Conservation (phyloP, 2,888 invertebrate genomes). For the Criorhina ranunculi region DNA sequence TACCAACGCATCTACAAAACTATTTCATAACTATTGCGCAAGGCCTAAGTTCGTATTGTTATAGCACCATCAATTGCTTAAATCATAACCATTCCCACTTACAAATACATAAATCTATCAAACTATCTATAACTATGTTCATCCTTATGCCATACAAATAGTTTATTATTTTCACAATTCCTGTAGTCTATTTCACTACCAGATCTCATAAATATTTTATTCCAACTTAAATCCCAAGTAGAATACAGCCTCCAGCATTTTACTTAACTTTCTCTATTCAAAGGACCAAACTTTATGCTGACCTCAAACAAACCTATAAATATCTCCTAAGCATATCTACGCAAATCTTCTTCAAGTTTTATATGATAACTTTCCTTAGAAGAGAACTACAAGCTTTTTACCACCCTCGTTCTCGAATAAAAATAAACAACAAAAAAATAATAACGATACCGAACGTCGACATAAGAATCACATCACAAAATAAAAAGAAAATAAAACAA, state of each 20-base stretch:
- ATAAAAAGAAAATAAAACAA: not conserved
- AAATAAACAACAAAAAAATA: slow-evolving; percentile 13
- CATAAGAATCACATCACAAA: slow-evolving; percentile 1
- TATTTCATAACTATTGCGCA: slow-evolving; percentile 7
- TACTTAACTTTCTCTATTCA: not conserved
- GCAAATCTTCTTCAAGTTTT: not conserved
- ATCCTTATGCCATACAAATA: not conserved
- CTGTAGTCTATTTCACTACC: slow-evolving; percentile 1
- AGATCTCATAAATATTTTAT: slow-evolving; percentile 1
- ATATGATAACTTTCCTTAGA: slow-evolving; percentile 13
- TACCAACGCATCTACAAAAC: not conserved
- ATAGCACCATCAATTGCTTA: not conserved
- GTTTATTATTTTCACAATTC: slow-evolving; percentile 7
- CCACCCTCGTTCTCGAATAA: not conserved
- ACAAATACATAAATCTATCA: not conserved
- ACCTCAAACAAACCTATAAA: slow-evolving; percentile 3
- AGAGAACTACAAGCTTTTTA: not conserved
- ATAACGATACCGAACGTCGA: slow-evolving; percentile 10
- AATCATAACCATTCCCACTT: not conserved
- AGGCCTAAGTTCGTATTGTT: not conserved
- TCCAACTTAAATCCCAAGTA: not conserved
- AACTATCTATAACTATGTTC: not conserved
- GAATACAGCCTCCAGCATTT: not conserved
- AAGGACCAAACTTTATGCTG: not conserved
- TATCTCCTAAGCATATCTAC: not conserved